Evolutionary conservation across 2,888 invertebrate genomes (phyloP), one percentile per base, ranked within the genome.

Genomic region (Lithosia quadra): DNA sequence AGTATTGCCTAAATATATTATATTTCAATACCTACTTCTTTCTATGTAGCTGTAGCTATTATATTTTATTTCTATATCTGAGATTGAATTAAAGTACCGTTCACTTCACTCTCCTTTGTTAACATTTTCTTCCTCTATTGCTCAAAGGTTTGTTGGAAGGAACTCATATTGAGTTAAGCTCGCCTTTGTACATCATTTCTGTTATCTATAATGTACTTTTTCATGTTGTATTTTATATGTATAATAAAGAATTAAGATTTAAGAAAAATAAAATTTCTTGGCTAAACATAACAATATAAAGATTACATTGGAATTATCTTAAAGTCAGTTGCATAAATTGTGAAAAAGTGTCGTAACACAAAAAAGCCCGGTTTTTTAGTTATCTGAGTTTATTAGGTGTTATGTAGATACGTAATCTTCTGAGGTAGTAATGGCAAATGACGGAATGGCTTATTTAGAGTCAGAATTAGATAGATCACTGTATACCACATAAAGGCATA

Each of bases 371-470:
- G 49, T 49, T n/a, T 49, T n/a, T 49, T 18, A 49, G 49, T 49
- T 43, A 49, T 49, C 49, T 49, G 49, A 49, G n/a, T 18, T 49
- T 49, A 49, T 8, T n/a, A 49, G n/a, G 49, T 49, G 49, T 49
- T 49, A 49, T 49, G 49, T 49, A n/a, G 49, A 49, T 49, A 49
- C 49, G 49, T 8, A 49, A 49, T 49, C 49, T 49, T 49, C n/a
- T n/a, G n/a, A 9, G 1, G 49, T 49, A 49, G 49, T 49, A n/a
- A 28, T 28, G 28, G 28, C 28, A 28, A 28, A 28, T 28, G 28
- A 28, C 28, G 28, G 28, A 28, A 28, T 28, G 2, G 28, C 5
- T 5, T 28, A 28, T 28, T 28, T 28, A 28, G 28, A 28, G 57
- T 7, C n/a, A n/a, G n/a, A n/a, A n/a, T n/a, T n/a, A n/a, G n/a